These are phyloP conservation scores for Eristalis tenax DNA, from an alignment of 2,888 invertebrate species.

Conservation along the genomic window DNA sequence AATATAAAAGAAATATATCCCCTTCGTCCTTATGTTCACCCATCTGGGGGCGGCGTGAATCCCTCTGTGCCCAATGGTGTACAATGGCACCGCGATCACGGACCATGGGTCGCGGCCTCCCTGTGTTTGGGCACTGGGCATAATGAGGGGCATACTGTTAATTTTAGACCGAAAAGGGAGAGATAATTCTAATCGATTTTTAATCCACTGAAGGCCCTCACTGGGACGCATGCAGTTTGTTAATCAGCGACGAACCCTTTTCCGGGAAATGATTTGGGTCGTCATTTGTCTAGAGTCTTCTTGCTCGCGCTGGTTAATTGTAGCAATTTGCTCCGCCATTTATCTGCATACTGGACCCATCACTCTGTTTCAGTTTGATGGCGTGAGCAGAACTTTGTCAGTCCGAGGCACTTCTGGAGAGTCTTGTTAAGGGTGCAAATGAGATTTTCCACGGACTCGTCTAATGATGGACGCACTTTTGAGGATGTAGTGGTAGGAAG, in stretches of 20 bases:
- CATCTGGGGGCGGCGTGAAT: background rate
- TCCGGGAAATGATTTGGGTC: background rate
- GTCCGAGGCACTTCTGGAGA: too few species aligned
- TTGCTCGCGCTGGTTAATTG: background rate
- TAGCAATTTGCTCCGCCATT: background rate
- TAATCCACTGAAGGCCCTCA: background rate
- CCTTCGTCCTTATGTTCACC: background rate
- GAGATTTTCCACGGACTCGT: too few species aligned
- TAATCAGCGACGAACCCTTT: background rate
- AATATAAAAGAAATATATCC: background rate
- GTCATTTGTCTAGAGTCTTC: background rate
- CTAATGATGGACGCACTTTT: too few species aligned
- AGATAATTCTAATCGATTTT: slow-evolving; percentile 13
- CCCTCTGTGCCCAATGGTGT: background rate
- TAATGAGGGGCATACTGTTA: slow-evolving; percentile 14
- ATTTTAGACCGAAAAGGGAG: slow-evolving; percentile 11
- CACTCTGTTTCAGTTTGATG: background rate
- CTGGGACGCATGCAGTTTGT: slow-evolving; percentile 7
- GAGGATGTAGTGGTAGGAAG: too few species aligned
- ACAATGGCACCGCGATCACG: background rate
- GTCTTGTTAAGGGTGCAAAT: too few species aligned
- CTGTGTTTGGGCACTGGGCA: too few species aligned
- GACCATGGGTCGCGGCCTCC: background rate
- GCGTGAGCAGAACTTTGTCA: background rate
- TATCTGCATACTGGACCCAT: background rate